A percentile compares a stretch with the other conserved stretches of the same genome.
These are phyloP conservation scores for Acanthochromis polyacanthus DNA, from an alignment of 2,113 vertebrate species.

Conservation along the genomic window DNA sequence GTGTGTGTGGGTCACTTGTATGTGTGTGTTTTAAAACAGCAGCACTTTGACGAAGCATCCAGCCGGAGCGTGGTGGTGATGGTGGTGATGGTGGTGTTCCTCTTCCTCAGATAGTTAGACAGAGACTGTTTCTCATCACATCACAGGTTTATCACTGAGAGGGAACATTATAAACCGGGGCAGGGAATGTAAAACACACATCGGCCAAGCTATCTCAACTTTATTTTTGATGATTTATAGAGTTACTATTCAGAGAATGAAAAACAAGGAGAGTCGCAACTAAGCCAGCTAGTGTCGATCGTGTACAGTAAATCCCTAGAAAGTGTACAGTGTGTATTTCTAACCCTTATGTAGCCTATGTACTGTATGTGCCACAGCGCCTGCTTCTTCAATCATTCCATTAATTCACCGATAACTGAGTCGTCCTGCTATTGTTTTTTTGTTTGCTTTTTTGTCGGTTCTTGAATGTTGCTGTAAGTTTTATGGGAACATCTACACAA, in stretches of 20 bases:
- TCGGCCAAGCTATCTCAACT: slow-evolving; percentile 63
- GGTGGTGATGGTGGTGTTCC: slow-evolving; percentile 22
- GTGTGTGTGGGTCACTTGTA: slow-evolving; percentile 39
- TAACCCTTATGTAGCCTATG: slow-evolving; percentile 74
- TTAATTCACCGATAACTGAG: slow-evolving; percentile 59
- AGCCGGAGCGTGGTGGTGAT: slow-evolving; percentile 36
- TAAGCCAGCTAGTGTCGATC: slow-evolving; percentile 61
- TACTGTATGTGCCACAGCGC: slow-evolving; percentile 77
- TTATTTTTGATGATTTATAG: slow-evolving; percentile 79
- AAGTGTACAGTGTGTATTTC: slow-evolving; percentile 75
- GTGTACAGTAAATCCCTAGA: slow-evolving; percentile 71
- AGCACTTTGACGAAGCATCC: slow-evolving; percentile 77
- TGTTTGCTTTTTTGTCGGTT: slow-evolving; percentile 54
- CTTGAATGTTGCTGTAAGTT: slow-evolving; percentile 68
- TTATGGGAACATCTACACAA: slow-evolving; percentile 40
- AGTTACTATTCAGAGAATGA: slow-evolving; percentile 73
- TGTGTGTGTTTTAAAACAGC: slow-evolving; percentile 69
- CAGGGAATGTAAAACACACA: slow-evolving; percentile 76
- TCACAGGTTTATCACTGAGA: slow-evolving; percentile 53
- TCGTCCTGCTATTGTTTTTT: slow-evolving; percentile 52
- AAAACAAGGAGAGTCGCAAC: slow-evolving; percentile 49
- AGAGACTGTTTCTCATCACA: slow-evolving; percentile 54
- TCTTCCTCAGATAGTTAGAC: slow-evolving; percentile 47
- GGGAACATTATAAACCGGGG: slow-evolving; percentile 46
- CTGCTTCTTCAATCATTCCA: slow-evolving; percentile 82